Evolutionary conservation across 2,113 vertebrate species (phyloP).

Genomic region (Capricornis sumatraensis): DNA sequence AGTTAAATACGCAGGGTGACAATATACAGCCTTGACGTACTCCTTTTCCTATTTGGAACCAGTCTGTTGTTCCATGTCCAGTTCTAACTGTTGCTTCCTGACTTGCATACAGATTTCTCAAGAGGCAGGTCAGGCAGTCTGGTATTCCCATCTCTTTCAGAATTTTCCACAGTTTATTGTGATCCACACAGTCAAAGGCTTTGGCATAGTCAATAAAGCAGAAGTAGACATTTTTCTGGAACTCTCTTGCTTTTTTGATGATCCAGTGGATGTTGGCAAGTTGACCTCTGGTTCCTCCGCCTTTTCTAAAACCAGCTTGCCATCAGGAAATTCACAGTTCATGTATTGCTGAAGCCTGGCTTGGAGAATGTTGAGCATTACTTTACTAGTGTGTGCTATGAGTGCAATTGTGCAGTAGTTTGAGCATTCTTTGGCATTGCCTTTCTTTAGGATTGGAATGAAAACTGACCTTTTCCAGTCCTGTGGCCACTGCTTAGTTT

Average conservation of each 20-base stretch:
- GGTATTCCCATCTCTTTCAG: not conserved
- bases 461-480: not conserved
- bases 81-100: too few relatives aligned
- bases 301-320: not conserved
- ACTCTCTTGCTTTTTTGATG: not conserved
- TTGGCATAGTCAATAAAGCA: not conserved
- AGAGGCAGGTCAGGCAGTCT: not conserved
- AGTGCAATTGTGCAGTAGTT: not conserved
- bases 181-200: not conserved
- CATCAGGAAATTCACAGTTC: not conserved
- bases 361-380: not conserved
- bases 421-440: not conserved
- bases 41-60: too few relatives aligned
- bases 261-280: not conserved
- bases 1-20: not conserved
- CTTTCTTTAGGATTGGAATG: not conserved
- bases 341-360: not conserved
- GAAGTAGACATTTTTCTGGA: not conserved
- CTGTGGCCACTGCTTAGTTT: not conserved
- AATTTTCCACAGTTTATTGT: not conserved
- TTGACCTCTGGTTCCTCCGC: not conserved
- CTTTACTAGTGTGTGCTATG: not conserved
- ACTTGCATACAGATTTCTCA: not conserved
- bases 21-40: fast-evolving
- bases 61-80: too few relatives aligned